A percentile compares a stretch with the other conserved stretches of the same genome.
Evolutionary conservation across 2,888 invertebrate genomes (phyloP).

Genomic region (Ormyrus rosae): DNA sequence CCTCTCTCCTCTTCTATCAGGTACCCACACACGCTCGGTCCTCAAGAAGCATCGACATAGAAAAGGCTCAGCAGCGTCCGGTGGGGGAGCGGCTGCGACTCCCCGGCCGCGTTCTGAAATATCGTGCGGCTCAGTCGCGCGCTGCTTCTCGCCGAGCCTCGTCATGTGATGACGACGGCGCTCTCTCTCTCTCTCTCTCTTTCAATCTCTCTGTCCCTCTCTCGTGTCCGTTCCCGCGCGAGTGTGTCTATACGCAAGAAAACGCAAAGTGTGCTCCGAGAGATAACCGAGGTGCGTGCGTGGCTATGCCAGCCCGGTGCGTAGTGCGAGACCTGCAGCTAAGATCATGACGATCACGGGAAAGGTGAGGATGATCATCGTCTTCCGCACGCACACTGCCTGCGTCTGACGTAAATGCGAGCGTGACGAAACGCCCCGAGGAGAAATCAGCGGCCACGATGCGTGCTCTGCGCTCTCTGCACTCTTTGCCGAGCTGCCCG

Average conservation of each 20-base stretch:
- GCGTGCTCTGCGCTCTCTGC: neutral
- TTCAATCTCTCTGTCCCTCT: neutral
- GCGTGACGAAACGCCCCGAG: conserved; percentile 24
- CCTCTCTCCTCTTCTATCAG: neutral
- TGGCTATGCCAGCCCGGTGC: no score
- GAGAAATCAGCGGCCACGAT: conserved; percentile 26
- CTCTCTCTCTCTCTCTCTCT: neutral
- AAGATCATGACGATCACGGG: conserved; percentile 49
- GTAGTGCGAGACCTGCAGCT: neutral
- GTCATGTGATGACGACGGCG: neutral
- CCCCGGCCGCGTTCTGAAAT: no score
- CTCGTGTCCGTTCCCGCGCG: neutral
- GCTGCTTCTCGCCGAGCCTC: neutral
- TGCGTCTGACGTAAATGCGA: conserved; percentile 29
- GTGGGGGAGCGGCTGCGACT: no score
- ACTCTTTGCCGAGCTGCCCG: neutral
- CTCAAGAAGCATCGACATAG: no score
- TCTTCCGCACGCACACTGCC: neutral
- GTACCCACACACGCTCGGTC: no score
- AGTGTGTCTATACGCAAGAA: neutral
- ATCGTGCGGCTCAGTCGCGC: neutral
- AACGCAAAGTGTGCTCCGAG: neutral
- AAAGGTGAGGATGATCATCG: conserved; percentile 38
- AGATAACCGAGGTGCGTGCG: no score
- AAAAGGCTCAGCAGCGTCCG: no score